These are phyloP conservation scores for Drosophila subsilvestris DNA, from an alignment of 2,888 invertebrate genomes.

Conservation along the genomic window DNA sequence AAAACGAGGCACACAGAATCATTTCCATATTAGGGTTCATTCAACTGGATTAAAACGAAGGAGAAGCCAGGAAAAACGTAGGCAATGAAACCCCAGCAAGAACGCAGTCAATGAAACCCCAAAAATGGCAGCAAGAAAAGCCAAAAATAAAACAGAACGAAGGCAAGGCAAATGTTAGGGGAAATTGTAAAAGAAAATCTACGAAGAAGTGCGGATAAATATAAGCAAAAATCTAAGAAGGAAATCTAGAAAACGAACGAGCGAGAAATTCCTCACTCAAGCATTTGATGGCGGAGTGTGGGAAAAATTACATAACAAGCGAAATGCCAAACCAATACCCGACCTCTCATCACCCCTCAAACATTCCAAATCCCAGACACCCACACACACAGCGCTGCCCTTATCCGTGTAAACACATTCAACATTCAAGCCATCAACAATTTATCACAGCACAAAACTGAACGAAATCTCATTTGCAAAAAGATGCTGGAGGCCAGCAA, in stretches of 20 bases:
- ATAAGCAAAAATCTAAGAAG: constrained; percentile 4
- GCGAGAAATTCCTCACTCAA: constrained; percentile 24
- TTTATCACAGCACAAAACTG: constrained; percentile 72
- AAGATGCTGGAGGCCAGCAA: constrained; percentile 18
- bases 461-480: constrained; percentile 74
- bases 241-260: constrained; percentile 4
- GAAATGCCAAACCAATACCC: constrained; percentile 42
- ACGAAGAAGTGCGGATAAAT: not conserved
- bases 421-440: constrained; percentile 68
- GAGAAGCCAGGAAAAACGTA: too few relatives aligned
- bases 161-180: not conserved
- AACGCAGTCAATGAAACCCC: not conserved
- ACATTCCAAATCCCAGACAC: constrained; percentile 28
- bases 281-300: not conserved
- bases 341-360: constrained; percentile 12
- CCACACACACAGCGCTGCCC: constrained; percentile 33
- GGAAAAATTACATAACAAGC: constrained; percentile 45
- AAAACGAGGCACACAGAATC: constrained; percentile 14
- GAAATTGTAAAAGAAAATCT: not conserved
- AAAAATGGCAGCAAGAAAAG: not conserved
- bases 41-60: constrained; percentile 35
- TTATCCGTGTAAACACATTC: constrained; percentile 69
- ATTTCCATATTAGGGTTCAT: constrained; percentile 39
- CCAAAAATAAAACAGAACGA: not conserved
- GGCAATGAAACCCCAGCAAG: not conserved